A percentile compares a stretch with the other conserved stretches of the same genome.
phyloP scores from a whole-genome alignment of 2,113 vertebrate genomes.

The Calyptommatus sinebrachiatus region DNA sequence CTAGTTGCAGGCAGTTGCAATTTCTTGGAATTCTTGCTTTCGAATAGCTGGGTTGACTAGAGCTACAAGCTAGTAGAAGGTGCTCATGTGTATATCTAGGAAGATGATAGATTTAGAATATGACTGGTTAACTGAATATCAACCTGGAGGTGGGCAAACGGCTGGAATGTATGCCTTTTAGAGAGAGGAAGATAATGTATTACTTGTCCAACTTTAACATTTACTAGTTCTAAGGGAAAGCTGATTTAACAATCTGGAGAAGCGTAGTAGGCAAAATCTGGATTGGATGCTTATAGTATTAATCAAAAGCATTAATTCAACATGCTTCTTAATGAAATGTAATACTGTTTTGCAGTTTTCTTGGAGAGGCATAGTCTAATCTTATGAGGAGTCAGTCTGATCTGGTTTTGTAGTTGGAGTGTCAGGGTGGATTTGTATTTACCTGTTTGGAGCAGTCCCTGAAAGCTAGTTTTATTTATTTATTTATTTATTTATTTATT shows the following conservation, averaged over 20 bases:
- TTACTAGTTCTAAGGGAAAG: not conserved
- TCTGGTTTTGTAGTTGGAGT: no score
- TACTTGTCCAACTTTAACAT: not conserved
- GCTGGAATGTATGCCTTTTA: not conserved
- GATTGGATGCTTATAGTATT: not conserved
- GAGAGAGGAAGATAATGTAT: not conserved
- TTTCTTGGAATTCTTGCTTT: no score
- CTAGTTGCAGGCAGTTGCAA: no score
- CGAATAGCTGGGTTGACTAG: no score
- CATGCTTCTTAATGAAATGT: not conserved
- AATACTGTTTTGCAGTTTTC: not conserved
- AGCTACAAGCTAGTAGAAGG: no score
- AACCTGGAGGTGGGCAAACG: not conserved
- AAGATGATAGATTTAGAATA: not conserved
- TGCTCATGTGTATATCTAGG: no score
- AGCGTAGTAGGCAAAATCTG: not conserved
- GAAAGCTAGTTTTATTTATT: no score
- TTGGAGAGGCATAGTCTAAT: not conserved
- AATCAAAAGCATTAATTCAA: not conserved
- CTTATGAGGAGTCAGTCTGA: no score
- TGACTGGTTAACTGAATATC: not conserved
- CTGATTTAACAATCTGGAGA: not conserved
- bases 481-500: no score
- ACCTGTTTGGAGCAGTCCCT: no score
- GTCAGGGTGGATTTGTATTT: no score